Evolutionary conservation across 37 sponge, comb jelly and placozoan genomes (phyloP).

Genomic region (Aphrocallistes beatrix): DNA sequence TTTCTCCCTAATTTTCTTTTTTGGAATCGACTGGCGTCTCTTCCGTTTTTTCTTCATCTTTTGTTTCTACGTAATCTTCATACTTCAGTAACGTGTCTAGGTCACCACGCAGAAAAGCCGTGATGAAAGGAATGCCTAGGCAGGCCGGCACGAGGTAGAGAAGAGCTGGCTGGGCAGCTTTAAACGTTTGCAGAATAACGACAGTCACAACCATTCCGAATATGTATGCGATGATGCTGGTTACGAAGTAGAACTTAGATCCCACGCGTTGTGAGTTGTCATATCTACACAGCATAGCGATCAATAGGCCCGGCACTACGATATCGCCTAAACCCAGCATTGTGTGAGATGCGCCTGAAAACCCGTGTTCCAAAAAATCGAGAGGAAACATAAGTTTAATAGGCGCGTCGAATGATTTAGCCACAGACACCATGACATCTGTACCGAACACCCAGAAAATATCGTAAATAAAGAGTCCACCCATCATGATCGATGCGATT

Average conservation of each 20-base stretch:
- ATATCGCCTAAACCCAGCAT: constrained; percentile 98
- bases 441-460: constrained; percentile 99
- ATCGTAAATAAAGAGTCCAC: constrained; percentile 93
- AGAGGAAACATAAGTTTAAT: constrained; percentile 85
- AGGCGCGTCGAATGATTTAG: constrained; percentile 89
- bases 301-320: constrained; percentile 83
- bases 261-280: constrained; percentile 40
- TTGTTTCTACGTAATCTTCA: neutral
- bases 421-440: constrained; percentile 98
- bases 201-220: constrained; percentile 76
- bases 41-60: neutral
- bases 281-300: constrained; percentile 83
- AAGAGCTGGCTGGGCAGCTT: constrained; percentile 93
- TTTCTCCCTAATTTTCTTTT: neutral
- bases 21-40: neutral
- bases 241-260: constrained; percentile 62
- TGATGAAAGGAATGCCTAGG: constrained; percentile 65
- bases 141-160: constrained; percentile 95
- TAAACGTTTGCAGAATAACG: constrained; percentile 66
- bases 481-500: constrained; percentile 77
- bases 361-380: constrained; percentile 62
- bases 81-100: constrained; percentile 47
- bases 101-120: constrained; percentile 69
- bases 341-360: constrained; percentile 45
- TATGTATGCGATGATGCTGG: constrained; percentile 76